Evolutionary conservation across 2,888 invertebrate genomes (phyloP), one percentile per base, ranked within the genome.

Genomic region (Orchesella flavescens): DNA sequence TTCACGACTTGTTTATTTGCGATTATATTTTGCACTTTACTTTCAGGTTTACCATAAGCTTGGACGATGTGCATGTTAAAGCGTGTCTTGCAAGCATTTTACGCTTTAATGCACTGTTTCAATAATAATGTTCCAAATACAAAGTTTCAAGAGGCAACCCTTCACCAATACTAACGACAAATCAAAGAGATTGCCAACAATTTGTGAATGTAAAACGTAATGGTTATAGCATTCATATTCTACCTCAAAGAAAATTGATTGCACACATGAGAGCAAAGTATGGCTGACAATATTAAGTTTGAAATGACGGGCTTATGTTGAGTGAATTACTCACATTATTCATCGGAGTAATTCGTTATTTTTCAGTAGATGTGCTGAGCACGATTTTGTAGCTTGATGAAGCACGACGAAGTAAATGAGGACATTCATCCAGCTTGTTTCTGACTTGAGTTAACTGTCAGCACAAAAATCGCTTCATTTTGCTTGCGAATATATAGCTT

Each of bases 381-480:
- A 57, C 57, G 57, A 57, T n/a, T 19, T 57, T 19, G 10, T 19
- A 57, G 34, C 34, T 57, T 10, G 21, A 10, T 57, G 57, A 10
- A 57, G 21, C 19, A 19, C 15, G 10, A 57, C 19, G 10, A 3
- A 10, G 61, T 61, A 61, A 61, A 61, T 24, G 61, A 61, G 61
- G 61, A 61, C 61, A 61, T 61, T 61, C 61, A 61, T 61, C 61
- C 61, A 61, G 24, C 24, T 24, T 24, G 34, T 34, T 34, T 34
- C 34, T 34, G 34, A 34, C 34, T 34, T 34, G 34, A 34, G 34
- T 53, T n/a, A 53, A 12, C 53, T 24, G 61, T 24, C 24, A 61
- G 57, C 15, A 19, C 15, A 19, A 57, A 57, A 57, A n/a, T 1
- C 1, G 24, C 7, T 61, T 7, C 1, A 2, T 24, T 61, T 24